Conservation (phyloP, 2,113 vertebrate species). For the Spheniscus mendiculus region DNA sequence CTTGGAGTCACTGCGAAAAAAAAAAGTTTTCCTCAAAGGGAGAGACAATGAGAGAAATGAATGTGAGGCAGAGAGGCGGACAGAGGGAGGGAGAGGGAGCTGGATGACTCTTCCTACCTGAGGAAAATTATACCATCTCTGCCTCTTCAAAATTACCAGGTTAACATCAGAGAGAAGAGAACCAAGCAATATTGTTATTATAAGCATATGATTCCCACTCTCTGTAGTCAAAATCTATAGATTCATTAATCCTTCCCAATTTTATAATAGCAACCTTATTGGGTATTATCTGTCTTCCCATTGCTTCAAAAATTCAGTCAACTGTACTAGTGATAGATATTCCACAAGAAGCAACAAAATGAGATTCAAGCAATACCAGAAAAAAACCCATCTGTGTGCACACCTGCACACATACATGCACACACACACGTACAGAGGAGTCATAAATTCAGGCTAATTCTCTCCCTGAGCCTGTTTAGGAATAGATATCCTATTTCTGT, state of each 20-base stretch:
- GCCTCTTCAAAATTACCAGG: not conserved
- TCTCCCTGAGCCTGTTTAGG: not conserved
- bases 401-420: fast-evolving
- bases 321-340: not conserved
- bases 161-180: not conserved
- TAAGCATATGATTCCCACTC: not conserved
- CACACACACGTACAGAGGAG: fast-evolving
- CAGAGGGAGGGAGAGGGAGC: not conserved
- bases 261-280: not conserved
- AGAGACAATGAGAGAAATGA: not conserved
- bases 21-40: not conserved
- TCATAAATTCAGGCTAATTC: not conserved
- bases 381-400: not conserved
- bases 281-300: not conserved
- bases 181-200: not conserved
- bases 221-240: not conserved
- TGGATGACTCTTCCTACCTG: not conserved
- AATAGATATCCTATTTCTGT: not conserved
- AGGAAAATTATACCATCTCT: not conserved
- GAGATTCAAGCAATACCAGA: not conserved
- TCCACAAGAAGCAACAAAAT: not conserved
- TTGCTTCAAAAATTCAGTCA: not conserved
- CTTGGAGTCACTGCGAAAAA: not conserved
- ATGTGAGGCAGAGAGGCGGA: not conserved
- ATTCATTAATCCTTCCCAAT: not conserved